Evolutionary conservation across 2,113 vertebrate species (phyloP), one percentile per base, ranked within the genome.

Genomic region (Equus quagga): DNA sequence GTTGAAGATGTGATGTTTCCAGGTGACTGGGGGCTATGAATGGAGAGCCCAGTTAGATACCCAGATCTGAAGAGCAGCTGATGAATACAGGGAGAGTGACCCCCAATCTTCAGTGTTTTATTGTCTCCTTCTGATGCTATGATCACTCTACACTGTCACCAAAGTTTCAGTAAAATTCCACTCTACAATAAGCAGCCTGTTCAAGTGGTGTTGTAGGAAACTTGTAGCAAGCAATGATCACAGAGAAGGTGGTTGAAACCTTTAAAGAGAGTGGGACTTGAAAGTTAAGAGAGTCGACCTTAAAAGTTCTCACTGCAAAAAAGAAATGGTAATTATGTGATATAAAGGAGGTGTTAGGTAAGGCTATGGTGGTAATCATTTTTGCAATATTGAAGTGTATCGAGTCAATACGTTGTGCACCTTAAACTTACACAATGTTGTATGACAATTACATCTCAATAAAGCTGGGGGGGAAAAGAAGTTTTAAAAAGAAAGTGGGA

Each of bases 31-130:
- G 24, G 6, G 26, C 41, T 58, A 31, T 18, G 15, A 46, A 64
- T 9, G 18, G 13, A 65, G 33, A 84, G 3, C 5, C 1, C 26
- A 23, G 3, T 44, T 46, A 33, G 23, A 46, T 12, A 46, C 11
- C 11, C 10, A 36, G 78, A 88, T 10, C 14, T 33, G 7, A 41
- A 54, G 26, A 58, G 58, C 0, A 64, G 14, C 7, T 1, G 14
- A 31, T 36, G 6, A 33, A 28, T 11, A 18, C 0, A 15, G 3
- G 46, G 12, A 3, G n/a, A 54, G 31, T 18, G 49, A 31, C 33
- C 51, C 0, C 15, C 9, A 21, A 0, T 23, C 21, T 21, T 33
- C 65, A 7, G 4, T 28, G 44, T 11, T 14, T n/a, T 41, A 0
- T 33, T 70, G 18, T 56, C 28, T 67, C 17, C 8, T 24, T 82